A percentile compares a stretch with the other conserved stretches of the same genome.
Conservation (phyloP, 1,140 invertebrate genomes). For the Melanaphis sacchari region DNA sequence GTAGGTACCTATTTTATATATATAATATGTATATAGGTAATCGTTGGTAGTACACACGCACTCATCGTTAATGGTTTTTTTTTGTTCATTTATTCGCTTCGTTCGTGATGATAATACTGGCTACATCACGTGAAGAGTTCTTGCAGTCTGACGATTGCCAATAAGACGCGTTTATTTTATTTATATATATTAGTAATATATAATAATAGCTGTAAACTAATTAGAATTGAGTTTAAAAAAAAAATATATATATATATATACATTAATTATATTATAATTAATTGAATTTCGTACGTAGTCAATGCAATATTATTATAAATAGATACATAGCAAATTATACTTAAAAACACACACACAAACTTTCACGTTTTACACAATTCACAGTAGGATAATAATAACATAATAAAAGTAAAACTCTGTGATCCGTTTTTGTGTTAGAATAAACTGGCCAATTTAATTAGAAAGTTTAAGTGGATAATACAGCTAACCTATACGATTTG, state of each 20-base stretch:
- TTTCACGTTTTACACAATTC: slow-evolving; percentile 17
- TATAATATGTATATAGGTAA: slow-evolving; percentile 11
- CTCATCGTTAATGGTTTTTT: neutral
- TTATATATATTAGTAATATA: neutral
- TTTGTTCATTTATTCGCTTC: neutral
- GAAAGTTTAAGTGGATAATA: slow-evolving; percentile 5
- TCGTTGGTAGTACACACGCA: slow-evolving; percentile 8
- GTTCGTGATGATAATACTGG: neutral
- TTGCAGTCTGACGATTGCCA: neutral
- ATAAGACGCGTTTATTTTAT: neutral
- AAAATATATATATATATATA: neutral
- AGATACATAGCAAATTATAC: neutral
- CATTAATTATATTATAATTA: neutral
- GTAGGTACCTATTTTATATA: neutral
- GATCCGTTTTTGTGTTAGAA: slow-evolving; percentile 28
- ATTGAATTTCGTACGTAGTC: neutral
- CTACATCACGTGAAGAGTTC: neutral
- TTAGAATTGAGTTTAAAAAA: neutral
- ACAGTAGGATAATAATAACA: neutral
- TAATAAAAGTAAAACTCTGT: slow-evolving; percentile 23
- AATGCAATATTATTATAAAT: neutral
- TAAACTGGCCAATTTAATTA: slow-evolving; percentile 5
- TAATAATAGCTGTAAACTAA: neutral
- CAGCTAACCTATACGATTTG: neutral
- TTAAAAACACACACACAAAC: neutral